These are phyloP conservation scores for Drosophila cracens DNA, from an alignment of 2,888 invertebrate genomes.

Conservation along the genomic window DNA sequence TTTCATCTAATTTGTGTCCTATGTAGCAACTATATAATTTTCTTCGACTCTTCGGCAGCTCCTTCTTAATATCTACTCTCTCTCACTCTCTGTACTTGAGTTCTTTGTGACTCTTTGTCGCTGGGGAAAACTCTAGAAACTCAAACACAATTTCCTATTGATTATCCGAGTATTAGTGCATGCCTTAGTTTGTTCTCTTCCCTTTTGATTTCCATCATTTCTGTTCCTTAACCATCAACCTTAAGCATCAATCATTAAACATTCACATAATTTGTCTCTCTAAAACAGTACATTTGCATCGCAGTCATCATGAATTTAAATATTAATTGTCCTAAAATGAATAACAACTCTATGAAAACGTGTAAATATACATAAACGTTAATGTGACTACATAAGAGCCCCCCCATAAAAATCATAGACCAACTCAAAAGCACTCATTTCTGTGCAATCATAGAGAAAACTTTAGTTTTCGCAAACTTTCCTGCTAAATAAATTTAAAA, in stretches of 20 bases:
- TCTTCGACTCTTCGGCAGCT: conserved; percentile 28
- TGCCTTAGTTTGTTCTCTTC: conserved; percentile 40
- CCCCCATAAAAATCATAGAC: conserved; percentile 18
- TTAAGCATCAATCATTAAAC: conserved; percentile 42
- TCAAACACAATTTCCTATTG: conserved; percentile 2
- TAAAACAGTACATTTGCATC: conserved; percentile 39
- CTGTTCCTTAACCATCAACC: conserved; percentile 1
- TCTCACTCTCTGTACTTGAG: conserved; percentile 18
- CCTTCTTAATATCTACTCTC: conserved; percentile 19
- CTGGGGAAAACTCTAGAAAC: conserved; percentile 15
- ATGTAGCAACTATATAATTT: conserved; percentile 45
- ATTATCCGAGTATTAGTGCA: conserved; percentile 47
- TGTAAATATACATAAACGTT: conserved; percentile 76
- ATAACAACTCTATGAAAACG: conserved; percentile 45
- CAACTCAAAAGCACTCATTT: conserved; percentile 2
- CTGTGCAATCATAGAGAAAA: not conserved
- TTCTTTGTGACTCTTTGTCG: conserved; percentile 10
- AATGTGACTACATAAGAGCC: conserved; percentile 8
- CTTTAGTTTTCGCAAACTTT: not conserved
- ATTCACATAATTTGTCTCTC: conserved; percentile 36
- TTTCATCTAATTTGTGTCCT: conserved; percentile 23
- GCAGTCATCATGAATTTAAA: conserved; percentile 40
- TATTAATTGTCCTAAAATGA: conserved; percentile 41
- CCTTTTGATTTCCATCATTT: conserved; percentile 32
- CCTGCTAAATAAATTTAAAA: not conserved